Conservation (phyloP, 2,113 vertebrate genomes). For the Tupaia tana region DNA sequence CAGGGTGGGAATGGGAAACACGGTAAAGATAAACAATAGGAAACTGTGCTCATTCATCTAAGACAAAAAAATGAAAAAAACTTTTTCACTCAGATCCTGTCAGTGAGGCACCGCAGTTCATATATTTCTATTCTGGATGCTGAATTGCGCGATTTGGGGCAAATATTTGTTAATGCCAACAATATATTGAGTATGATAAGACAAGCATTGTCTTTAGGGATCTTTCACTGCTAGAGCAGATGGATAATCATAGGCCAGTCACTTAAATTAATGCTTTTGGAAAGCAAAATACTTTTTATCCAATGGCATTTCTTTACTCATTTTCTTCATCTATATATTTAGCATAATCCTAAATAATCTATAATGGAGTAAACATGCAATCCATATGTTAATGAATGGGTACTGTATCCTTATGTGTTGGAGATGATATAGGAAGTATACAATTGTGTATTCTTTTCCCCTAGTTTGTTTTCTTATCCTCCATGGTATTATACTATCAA, state of each 20-base stretch:
- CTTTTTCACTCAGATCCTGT: conserved; percentile 41
- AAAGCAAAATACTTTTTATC: conserved; percentile 51
- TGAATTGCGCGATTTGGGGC: not conserved
- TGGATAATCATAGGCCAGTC: conserved; percentile 34
- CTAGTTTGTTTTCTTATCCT: not conserved
- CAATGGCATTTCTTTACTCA: conserved; percentile 32
- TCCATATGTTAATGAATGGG: not conserved
- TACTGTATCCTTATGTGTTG: not conserved
- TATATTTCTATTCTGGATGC: conserved; percentile 41
- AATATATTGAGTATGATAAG: conserved; percentile 36
- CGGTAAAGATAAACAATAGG: conserved; percentile 47
- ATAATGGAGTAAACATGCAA: conserved; percentile 38
- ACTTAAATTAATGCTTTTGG: conserved; percentile 50
- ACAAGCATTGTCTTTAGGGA: conserved; percentile 51
- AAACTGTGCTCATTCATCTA: conserved; percentile 13
- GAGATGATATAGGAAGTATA: not conserved
- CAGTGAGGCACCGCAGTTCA: not conserved
- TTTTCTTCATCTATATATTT: conserved; percentile 43
- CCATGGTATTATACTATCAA: not conserved
- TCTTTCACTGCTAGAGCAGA: conserved; percentile 48
- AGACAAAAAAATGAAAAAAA: conserved; percentile 12
- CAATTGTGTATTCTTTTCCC: not conserved
- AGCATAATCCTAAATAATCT: conserved; percentile 33
- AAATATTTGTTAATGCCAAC: conserved; percentile 59
- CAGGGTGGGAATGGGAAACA: not conserved